Percentiles rank a stretch among this genome's conserved stretches.
These are phyloP conservation scores for Alces alces DNA, from an alignment of 2,113 vertebrate genomes.

Conservation along the genomic window DNA sequence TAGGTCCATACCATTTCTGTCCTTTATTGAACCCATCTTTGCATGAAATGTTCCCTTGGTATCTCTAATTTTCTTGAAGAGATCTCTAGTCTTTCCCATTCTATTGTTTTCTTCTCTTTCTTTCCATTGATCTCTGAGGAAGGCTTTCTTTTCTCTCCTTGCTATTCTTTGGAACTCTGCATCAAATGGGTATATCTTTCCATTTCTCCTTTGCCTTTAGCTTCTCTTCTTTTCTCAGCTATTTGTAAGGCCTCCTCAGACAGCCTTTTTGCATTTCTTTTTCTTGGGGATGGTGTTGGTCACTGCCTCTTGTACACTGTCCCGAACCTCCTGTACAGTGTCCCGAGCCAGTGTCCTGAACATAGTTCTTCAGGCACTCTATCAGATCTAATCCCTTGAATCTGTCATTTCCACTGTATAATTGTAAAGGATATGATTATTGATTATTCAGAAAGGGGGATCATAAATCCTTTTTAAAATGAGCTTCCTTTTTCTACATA, in stretches of 20 bases:
- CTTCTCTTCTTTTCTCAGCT: not conserved
- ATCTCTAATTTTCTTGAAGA: not conserved
- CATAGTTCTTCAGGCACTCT: not conserved
- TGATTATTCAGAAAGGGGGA: not conserved
- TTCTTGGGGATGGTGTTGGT: not conserved
- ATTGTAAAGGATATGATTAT: not conserved
- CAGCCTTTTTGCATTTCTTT: not conserved
- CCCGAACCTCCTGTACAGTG: not conserved
- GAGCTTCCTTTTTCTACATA: constrained; percentile 27
- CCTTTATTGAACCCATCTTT: not conserved
- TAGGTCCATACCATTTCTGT: not conserved
- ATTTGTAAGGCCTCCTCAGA: not conserved
- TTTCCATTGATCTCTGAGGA: not conserved
- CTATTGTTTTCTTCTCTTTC: not conserved
- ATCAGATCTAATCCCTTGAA: not conserved
- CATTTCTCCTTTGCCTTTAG: not conserved
- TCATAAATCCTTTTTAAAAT: not conserved
- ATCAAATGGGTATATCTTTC: not conserved
- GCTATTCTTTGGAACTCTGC: not conserved
- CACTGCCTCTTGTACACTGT: not conserved
- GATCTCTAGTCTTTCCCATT: not conserved
- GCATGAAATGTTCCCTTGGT: not conserved
- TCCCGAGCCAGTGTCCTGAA: not conserved
- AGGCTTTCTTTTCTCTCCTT: not conserved
- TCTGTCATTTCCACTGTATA: not conserved